phyloP scores from a whole-genome alignment of 1,140 invertebrate species.

The Scaptomyza graminum region DNA sequence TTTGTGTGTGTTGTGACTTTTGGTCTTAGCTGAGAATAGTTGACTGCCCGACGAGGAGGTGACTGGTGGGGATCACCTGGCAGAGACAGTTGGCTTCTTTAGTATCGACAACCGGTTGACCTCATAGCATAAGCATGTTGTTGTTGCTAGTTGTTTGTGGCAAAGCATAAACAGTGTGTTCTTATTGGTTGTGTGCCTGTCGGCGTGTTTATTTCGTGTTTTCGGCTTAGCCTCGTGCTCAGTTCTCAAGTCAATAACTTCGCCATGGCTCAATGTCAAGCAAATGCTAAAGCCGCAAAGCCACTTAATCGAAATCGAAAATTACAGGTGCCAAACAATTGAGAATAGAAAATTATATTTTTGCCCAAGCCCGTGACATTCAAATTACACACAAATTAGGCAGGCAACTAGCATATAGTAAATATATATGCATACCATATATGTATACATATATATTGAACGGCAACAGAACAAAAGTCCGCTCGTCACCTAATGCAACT shows the following conservation, averaged over 20 bases:
- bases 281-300: constrained; percentile 22
- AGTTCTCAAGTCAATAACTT: constrained; percentile 54
- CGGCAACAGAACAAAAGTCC: too few relatives aligned
- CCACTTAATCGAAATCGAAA: constrained; percentile 33
- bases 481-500: not conserved
- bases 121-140: constrained; percentile 68
- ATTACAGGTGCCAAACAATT: constrained; percentile 34
- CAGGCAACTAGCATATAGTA: too few relatives aligned
- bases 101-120: constrained; percentile 75
- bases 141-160: constrained; percentile 23
- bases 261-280: constrained; percentile 65
- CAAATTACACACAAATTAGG: constrained; percentile 1
- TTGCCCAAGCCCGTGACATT: constrained; percentile 39
- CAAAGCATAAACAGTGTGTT: constrained; percentile 58
- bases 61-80: not conserved
- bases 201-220: constrained; percentile 7
- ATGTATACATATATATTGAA: too few relatives aligned
- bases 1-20: not conserved
- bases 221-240: constrained; percentile 31
- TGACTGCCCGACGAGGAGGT: constrained; percentile 4
- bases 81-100: constrained; percentile 34
- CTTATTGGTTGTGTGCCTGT: constrained; percentile 51
- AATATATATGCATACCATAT: too few relatives aligned
- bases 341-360: not conserved
- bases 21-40: not conserved